Percentiles rank a stretch among this genome's conserved stretches.
Evolutionary conservation across 2,797 vertebrate genomes (phyloP).

Genomic region (Peromyscus melanophrys): DNA sequence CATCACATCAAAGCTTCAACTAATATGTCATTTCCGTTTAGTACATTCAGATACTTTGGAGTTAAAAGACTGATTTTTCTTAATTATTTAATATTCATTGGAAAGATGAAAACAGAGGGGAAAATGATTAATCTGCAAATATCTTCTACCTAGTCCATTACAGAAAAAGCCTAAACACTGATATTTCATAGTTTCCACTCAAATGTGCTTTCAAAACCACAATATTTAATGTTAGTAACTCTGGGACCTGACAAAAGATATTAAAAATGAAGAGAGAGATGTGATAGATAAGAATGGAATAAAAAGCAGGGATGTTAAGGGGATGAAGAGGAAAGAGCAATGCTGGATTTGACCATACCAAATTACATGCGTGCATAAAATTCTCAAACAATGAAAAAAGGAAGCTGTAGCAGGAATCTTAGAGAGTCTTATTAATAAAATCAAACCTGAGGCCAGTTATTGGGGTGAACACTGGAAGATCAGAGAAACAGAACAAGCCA

Average conservation of each 20-base stretch:
- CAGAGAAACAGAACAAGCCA: too few relatives aligned
- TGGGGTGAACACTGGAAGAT: too few relatives aligned
- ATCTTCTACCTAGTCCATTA: not conserved
- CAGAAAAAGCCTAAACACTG: not conserved
- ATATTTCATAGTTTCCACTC: not conserved
- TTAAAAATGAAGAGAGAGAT: not conserved
- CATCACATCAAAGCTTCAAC: not conserved
- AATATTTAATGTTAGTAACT: not conserved
- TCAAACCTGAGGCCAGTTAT: too few relatives aligned
- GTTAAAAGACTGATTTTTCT: not conserved
- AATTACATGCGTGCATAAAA: not conserved
- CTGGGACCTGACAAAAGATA: not conserved
- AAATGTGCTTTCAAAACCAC: not conserved
- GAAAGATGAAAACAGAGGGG: not conserved
- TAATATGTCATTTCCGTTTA: not conserved
- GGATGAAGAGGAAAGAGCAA: not conserved
- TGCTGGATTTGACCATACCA: rapidly evolving
- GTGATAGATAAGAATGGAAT: too few relatives aligned
- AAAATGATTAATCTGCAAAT: not conserved
- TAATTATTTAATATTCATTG: not conserved
- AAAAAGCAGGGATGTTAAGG: too few relatives aligned
- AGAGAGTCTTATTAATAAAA: too few relatives aligned
- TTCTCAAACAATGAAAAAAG: not conserved
- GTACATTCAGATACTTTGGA: not conserved
- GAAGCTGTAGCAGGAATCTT: too few relatives aligned